phyloP scores from a whole-genome alignment of 37 sponge, comb jelly and placozoan species.

The Corticium candelabrum region DNA sequence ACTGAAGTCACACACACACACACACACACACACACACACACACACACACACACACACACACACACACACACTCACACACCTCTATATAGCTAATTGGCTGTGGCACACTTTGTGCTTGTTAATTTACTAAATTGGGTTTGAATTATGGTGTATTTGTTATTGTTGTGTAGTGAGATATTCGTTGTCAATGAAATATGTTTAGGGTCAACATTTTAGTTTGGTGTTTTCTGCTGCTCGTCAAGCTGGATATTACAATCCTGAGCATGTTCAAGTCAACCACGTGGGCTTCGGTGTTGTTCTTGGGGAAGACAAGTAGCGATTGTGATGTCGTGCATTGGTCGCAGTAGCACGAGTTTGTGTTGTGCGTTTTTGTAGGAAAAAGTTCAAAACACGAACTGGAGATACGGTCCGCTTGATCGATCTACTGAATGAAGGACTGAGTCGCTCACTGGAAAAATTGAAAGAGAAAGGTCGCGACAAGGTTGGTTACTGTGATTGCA shows the following conservation, averaged over 20 bases:
- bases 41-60: no score
- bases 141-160: no score
- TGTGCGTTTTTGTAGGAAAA: slow-evolving; percentile 35
- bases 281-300: slow-evolving; percentile 97
- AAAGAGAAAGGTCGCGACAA: slow-evolving; percentile 68
- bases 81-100: no score
- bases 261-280: slow-evolving; percentile 52
- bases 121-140: no score
- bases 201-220: slow-evolving; percentile 63
- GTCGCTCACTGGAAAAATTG: slow-evolving; percentile 55
- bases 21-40: no score
- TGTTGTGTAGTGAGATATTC: slow-evolving; percentile 2
- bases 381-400: slow-evolving; percentile 67
- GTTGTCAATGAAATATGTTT: background rate
- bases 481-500: slow-evolving; percentile 17
- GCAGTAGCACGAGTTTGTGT: background rate
- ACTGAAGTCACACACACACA: no score
- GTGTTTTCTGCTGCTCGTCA: slow-evolving; percentile 48
- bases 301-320: slow-evolving; percentile 77
- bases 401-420: slow-evolving; percentile 78
- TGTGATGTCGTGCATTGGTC: background rate
- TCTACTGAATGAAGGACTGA: slow-evolving; percentile 88
- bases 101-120: no score
- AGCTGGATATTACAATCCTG: slow-evolving; percentile 61
- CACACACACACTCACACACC: no score